These are phyloP conservation scores for Spodoptera picta DNA, from an alignment of 2,888 invertebrate species.

Conservation along the genomic window DNA sequence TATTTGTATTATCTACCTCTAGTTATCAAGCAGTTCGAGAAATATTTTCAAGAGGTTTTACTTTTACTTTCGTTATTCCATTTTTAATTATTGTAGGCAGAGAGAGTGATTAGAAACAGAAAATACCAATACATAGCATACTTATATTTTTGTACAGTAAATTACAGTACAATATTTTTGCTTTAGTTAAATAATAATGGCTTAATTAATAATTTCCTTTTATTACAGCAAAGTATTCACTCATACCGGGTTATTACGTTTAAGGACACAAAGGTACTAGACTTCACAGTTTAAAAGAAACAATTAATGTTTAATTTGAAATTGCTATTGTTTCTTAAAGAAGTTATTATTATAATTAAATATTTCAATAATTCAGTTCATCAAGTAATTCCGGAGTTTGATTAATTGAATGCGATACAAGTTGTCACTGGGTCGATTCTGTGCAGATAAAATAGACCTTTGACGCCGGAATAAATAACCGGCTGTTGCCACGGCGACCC, in stretches of 20 bases:
- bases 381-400: conserved; percentile 43
- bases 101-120: too few species aligned
- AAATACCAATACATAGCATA: background rate
- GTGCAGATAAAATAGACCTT: conserved; percentile 16
- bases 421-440: conserved; percentile 22
- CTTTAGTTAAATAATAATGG: background rate
- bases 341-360: conserved; percentile 45
- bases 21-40: too few species aligned
- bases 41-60: too few species aligned
- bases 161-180: background rate
- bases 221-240: background rate
- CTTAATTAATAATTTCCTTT: background rate
- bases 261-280: background rate
- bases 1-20: too few species aligned
- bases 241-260: background rate
- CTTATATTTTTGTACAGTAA: too few species aligned
- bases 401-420: conserved; percentile 40
- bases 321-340: conserved; percentile 17
- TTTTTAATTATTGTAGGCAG: too few species aligned
- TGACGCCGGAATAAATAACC: conserved; percentile 2
- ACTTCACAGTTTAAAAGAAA: conserved; percentile 7
- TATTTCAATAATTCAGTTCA: conserved; percentile 46
- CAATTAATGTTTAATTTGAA: conserved; percentile 11
- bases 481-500: background rate
- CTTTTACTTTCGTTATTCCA: too few species aligned